Evolutionary conservation across 2,888 invertebrate species (phyloP).

Genomic region (Hirtodrosophila histrioides): DNA sequence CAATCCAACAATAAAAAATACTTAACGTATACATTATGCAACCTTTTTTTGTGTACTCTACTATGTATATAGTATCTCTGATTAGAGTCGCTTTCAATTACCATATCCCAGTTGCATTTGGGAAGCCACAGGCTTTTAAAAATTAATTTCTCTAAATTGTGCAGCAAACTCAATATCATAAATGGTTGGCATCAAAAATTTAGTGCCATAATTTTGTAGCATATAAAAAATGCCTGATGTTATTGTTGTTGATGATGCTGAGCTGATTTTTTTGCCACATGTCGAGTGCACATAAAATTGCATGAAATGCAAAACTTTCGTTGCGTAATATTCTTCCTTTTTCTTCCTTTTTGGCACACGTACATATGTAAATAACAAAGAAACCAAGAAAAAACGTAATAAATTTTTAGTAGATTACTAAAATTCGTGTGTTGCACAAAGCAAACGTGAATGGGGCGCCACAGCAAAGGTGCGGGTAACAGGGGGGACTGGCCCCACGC

Average conservation of each 20-base stretch:
- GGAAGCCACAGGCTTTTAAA: conserved; percentile 24
- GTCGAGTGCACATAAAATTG: conserved; percentile 39
- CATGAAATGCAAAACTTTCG: conserved; percentile 47
- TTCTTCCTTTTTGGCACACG: conserved; percentile 32
- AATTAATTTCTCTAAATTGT: conserved; percentile 53
- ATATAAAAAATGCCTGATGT: conserved; percentile 8
- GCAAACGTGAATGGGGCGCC: conserved; percentile 32
- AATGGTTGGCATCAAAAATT: conserved; percentile 39
- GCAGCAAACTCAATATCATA: conserved; percentile 24
- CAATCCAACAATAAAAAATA: too few species aligned
- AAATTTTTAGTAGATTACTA: conserved; percentile 73
- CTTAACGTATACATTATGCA: too few species aligned
- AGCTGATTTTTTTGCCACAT: conserved; percentile 8
- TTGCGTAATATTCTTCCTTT: conserved; percentile 34
- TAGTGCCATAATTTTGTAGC: conserved; percentile 25
- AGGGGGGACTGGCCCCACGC: not conserved
- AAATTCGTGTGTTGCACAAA: conserved; percentile 53
- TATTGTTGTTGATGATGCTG: conserved; percentile 24
- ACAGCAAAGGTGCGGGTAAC: not conserved
- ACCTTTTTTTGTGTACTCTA: too few species aligned
- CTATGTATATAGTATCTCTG: not conserved
- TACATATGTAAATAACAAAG: conserved; percentile 48
- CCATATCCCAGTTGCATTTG: conserved; percentile 8
- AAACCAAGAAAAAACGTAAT: conserved; percentile 54
- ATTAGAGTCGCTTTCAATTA: conserved; percentile 35